Evolutionary conservation across 1,140 invertebrate species (phyloP), one percentile per base, ranked within the genome.

Genomic region (Pseudoatta argentina): DNA sequence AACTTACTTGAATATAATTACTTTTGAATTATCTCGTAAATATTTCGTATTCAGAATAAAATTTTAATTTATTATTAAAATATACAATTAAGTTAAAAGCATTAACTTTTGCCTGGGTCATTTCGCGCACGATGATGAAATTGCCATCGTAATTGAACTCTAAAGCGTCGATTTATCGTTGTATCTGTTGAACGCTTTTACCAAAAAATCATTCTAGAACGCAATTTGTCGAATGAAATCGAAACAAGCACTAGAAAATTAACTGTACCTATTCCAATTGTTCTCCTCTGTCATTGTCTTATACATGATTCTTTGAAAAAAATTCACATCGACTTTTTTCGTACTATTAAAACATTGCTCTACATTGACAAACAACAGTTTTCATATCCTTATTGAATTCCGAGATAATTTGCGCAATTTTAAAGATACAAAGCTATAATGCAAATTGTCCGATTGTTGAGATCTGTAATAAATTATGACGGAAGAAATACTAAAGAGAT

Each of bases 91-190:
- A 51, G 24, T 53, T 53, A 73, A 73, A 73, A 55, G 51, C 51
- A 27, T 72, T 48, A 30, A 3, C 16, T 73, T 27, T 18, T 12
- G 14, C 18, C 48, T 27, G 24, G 16, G 0, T 72, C 69, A 21
- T 72, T 72, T 53, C n/a, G n/a, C 55, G 5, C n/a, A 24, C 21
- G 57, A 61, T 77, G 24, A 63, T 24, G 39, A 64, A 63, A 64
- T 44, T 77, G 57, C 75, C 39, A 30, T 48, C 21, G 39, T 48
- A 64, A 8, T 16, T 59, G 30, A 44, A 27, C 16, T 63, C 16
- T 59, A 76, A 77, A 77, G 57, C 39, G 63, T 77, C 16, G 16
- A 64, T 48, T 10, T 77, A 51, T 69, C 39, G 24, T 44, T 44
- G 48, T 77, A 48, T 63, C 10, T 27, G 16, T 77, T 27, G 57